These are phyloP conservation scores for Reticulitermes speratus DNA, from an alignment of 1,140 invertebrate genomes.

Conservation along the genomic window DNA sequence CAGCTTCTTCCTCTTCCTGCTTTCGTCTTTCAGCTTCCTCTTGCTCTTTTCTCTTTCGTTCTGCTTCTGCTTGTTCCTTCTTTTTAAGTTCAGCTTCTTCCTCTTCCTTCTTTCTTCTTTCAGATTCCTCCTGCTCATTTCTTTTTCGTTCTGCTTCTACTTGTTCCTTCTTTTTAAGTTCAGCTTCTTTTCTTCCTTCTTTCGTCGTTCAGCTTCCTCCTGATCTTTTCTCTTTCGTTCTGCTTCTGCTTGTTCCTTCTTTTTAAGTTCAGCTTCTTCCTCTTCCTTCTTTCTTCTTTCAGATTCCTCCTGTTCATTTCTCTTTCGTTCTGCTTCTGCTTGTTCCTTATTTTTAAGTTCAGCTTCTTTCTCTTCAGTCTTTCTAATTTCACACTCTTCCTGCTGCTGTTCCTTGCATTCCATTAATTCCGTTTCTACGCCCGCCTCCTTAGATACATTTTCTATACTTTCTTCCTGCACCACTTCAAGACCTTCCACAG, in stretches of 20 bases:
- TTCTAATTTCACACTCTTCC: no score
- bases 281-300: not conserved
- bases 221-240: not conserved
- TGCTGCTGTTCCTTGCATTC: no score
- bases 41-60: not conserved
- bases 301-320: no score
- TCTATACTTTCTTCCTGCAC: not conserved
- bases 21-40: not conserved
- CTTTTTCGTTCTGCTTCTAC: conserved; percentile 15
- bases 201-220: not conserved
- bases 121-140: no score
- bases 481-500: not conserved
- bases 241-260: not conserved
- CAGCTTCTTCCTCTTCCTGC: no score
- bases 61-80: no score
- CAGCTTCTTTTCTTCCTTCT: not conserved
- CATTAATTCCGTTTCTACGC: no score
- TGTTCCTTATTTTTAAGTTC: not conserved
- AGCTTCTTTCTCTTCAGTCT: no score
- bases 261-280: no score
- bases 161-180: not conserved
- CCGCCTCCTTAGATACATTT: no score
- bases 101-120: not conserved
- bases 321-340: not conserved
- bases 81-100: not conserved